Conservation (phyloP, 2,888 invertebrate genomes). For the Argyra leucocephala region DNA sequence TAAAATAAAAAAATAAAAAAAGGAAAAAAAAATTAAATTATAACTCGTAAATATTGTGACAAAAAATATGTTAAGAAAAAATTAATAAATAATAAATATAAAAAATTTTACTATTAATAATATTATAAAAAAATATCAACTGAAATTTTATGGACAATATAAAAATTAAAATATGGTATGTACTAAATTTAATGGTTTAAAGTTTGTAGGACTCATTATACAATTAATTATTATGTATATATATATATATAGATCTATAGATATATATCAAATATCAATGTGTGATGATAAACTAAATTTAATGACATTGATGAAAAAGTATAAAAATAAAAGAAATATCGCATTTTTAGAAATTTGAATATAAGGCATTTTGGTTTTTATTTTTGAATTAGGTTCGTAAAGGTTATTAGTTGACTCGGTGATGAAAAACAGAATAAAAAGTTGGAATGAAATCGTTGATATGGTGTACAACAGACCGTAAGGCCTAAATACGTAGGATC, state of each 20-base stretch:
- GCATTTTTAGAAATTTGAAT: constrained; percentile 4
- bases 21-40: neutral
- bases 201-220: neutral
- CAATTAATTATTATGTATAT: neutral
- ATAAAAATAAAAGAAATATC: neutral
- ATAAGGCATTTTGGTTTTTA: neutral
- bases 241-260: neutral
- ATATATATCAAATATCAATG: neutral
- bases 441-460: too few species aligned
- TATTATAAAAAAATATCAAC: neutral
- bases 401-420: too few species aligned
- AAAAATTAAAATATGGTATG: neutral
- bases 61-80: neutral
- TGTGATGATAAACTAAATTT: neutral
- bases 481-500: too few species aligned
- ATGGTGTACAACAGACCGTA: too few species aligned
- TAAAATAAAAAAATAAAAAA: neutral
- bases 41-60: constrained; percentile 2
- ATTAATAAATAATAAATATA: neutral
- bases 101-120: neutral
- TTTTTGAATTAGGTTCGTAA: too few species aligned
- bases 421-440: too few species aligned
- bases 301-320: neutral
- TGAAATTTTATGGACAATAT: neutral
- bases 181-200: neutral